Conservation (phyloP, 2,113 vertebrate species). For the Mormyrus iriodes region DNA sequence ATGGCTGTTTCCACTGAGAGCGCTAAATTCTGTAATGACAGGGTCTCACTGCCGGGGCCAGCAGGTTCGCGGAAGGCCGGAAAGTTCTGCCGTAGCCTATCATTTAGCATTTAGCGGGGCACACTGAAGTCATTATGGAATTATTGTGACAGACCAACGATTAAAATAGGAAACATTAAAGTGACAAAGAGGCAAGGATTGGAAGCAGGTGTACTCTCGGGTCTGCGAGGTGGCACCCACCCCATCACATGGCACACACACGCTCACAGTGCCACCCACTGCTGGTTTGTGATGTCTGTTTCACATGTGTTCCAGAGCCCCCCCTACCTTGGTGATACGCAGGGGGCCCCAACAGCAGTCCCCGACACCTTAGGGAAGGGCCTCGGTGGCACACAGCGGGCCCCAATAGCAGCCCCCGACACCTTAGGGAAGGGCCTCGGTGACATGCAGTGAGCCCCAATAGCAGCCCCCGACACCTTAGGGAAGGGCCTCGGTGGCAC, state of each 20-base stretch:
- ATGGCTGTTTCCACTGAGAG: slow-evolving; percentile 8
- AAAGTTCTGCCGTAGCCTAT: slow-evolving; percentile 9
- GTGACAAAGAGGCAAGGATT: background rate
- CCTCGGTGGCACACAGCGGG: no score
- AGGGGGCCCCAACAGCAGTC: background rate
- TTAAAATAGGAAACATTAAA: slow-evolving; percentile 20
- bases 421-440: background rate
- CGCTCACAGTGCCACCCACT: background rate
- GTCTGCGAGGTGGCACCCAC: background rate
- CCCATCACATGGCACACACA: background rate
- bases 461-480: background rate
- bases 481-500: background rate
- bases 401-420: background rate
- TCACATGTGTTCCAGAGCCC: background rate
- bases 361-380: background rate
- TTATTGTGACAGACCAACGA: slow-evolving; percentile 13
- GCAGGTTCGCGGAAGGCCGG: slow-evolving; percentile 11
- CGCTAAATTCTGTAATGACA: slow-evolving; percentile 22
- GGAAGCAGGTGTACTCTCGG: background rate
- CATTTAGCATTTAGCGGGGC: slow-evolving; percentile 17
- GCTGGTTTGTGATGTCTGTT: background rate
- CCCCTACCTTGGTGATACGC: background rate
- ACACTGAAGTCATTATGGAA: slow-evolving; percentile 17
- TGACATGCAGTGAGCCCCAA: background rate
- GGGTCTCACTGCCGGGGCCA: background rate